Evolutionary conservation across 1,140 invertebrate genomes (phyloP).

Genomic region (Drosophila orosa): DNA sequence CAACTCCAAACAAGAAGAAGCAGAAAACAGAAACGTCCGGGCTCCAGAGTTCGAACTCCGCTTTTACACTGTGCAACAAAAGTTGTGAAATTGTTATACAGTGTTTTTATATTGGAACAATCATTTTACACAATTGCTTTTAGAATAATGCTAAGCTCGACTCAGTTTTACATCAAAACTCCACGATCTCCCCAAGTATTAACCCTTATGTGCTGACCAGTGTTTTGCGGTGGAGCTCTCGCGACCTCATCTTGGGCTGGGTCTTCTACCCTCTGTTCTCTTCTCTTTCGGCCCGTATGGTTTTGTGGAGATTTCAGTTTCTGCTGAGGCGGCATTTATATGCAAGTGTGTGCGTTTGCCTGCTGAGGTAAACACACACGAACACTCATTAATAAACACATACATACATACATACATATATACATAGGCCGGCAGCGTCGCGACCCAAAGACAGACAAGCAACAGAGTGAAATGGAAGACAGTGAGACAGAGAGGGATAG

Average conservation of each 20-base stretch:
- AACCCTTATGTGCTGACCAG: conserved; percentile 20
- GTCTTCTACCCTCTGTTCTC: conserved; percentile 33
- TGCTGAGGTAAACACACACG: conserved; percentile 70
- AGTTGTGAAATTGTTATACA: background rate
- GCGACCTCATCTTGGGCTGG: conserved; percentile 54
- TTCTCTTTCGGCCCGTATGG: conserved; percentile 57
- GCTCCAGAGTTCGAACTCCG: conserved; percentile 59
- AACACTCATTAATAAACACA: conserved; percentile 42
- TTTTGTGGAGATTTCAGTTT: conserved; percentile 70
- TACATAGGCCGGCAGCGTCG: conserved; percentile 62
- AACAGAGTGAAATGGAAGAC: conserved; percentile 24
- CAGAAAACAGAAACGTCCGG: conserved; percentile 44
- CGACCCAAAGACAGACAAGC: conserved; percentile 63
- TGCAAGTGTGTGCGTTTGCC: conserved; percentile 17
- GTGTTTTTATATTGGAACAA: background rate
- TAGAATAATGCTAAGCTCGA: background rate
- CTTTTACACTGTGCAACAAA: conserved; percentile 41
- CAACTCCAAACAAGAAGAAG: conserved; percentile 71
- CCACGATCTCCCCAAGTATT: background rate
- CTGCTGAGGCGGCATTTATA: conserved; percentile 62
- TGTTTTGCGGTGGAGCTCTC: conserved; percentile 31
- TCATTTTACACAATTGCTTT: too few species aligned
- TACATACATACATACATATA: conserved; percentile 15
- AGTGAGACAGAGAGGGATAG: conserved; percentile 35
- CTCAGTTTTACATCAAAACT: background rate